phyloP scores from a whole-genome alignment of 2,113 vertebrate species.

The Talpa occidentalis region DNA sequence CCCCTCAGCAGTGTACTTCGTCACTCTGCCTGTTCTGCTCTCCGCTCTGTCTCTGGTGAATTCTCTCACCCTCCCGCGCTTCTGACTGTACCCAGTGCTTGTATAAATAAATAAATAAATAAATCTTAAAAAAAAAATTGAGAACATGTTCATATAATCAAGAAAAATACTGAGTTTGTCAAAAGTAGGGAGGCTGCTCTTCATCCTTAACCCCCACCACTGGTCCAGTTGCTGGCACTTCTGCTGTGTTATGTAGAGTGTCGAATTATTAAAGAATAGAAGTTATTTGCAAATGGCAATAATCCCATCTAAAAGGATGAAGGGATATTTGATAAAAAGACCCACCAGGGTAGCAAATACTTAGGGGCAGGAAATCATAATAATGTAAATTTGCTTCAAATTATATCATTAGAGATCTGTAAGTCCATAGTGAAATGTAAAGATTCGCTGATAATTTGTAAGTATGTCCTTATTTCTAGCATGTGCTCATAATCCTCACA shows the following conservation, averaged over 20 bases:
- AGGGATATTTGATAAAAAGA: neutral
- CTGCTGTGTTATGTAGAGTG: neutral
- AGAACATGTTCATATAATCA: neutral
- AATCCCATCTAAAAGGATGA: neutral
- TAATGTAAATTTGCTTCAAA: neutral
- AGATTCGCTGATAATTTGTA: neutral
- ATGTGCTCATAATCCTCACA: neutral
- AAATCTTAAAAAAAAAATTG: slow-evolving; percentile 12
- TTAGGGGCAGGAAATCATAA: neutral
- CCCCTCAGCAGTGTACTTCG: too few species aligned
- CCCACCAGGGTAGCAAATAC: neutral
- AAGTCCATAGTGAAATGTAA: slow-evolving; percentile 7
- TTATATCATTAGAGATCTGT: neutral
- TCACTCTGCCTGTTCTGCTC: too few species aligned
- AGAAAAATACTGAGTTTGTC: neutral
- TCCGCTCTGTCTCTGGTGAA: too few species aligned
- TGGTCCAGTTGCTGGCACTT: neutral
- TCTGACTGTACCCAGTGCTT: too few species aligned
- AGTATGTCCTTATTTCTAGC: neutral
- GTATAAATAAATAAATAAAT: too few species aligned
- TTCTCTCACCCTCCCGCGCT: too few species aligned
- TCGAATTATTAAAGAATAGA: neutral
- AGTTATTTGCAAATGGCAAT: neutral
- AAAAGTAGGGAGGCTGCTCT: neutral
- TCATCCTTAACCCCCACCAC: neutral